Evolutionary conservation across 1,140 invertebrate species (phyloP).

Genomic region (Doryteuthis pealeii): DNA sequence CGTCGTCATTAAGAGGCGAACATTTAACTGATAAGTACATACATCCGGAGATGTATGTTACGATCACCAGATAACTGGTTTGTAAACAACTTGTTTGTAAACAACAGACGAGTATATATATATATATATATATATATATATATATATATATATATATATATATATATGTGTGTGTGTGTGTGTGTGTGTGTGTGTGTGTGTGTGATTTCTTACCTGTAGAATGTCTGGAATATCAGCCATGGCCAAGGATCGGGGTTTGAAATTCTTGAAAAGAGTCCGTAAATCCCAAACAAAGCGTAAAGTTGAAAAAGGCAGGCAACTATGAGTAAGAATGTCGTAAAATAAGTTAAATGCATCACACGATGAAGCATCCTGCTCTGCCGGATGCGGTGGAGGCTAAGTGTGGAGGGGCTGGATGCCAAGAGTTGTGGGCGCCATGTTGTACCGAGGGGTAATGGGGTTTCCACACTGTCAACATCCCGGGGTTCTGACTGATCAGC

Average conservation of each 20-base stretch:
- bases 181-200: too few relatives aligned
- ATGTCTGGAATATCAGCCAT: slow-evolving; percentile 13
- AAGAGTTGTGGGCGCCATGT: not conserved
- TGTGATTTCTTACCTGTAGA: slow-evolving; percentile 1
- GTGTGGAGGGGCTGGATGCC: slow-evolving; percentile 3
- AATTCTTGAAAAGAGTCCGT: slow-evolving; percentile 14
- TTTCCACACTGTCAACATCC: not conserved
- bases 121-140: too few relatives aligned
- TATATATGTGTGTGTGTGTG: too few relatives aligned
- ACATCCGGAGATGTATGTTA: too few relatives aligned
- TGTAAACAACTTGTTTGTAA: too few relatives aligned
- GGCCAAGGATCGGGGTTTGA: slow-evolving; percentile 16
- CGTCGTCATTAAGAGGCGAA: too few relatives aligned
- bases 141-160: too few relatives aligned
- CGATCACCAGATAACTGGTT: too few relatives aligned
- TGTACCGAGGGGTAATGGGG: not conserved
- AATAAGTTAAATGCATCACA: slow-evolving; percentile 7
- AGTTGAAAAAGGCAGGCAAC: slow-evolving; percentile 17
- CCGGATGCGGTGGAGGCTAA: slow-evolving; percentile 12
- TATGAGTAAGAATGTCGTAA: slow-evolving; percentile 8
- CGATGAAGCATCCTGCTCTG: slow-evolving; percentile 13
- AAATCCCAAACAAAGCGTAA: slow-evolving; percentile 12
- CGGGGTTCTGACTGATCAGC: not conserved
- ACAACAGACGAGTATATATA: too few relatives aligned
- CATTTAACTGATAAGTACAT: too few relatives aligned